These are phyloP conservation scores for Linhomoeus sp. DNA, from an alignment of 2,888 invertebrate genomes.

Conservation along the genomic window DNA sequence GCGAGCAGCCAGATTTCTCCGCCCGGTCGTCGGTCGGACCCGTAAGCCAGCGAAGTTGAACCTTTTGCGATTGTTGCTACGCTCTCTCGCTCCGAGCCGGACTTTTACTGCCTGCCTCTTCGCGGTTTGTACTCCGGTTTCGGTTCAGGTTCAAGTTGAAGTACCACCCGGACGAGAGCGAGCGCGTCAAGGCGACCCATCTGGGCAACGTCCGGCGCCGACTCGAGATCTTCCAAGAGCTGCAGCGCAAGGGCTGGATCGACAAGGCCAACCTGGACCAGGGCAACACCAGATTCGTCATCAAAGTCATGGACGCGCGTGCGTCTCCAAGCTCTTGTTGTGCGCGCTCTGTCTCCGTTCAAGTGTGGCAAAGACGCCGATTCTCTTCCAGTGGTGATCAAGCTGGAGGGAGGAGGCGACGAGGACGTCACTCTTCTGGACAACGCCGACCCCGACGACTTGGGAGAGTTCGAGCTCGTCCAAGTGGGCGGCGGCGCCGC, in stretches of 20 bases:
- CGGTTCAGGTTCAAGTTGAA: constrained; percentile 80
- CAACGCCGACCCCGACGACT: background rate
- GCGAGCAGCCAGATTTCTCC: no score
- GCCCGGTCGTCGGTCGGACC: no score
- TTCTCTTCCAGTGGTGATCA: constrained; percentile 73
- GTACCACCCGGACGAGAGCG: constrained; percentile 90
- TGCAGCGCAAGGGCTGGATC: constrained; percentile 47
- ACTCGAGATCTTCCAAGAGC: constrained; percentile 59
- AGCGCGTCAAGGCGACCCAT: constrained; percentile 69
- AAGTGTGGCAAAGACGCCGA: background rate
- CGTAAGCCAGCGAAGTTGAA: no score
- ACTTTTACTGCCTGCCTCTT: background rate
- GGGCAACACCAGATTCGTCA: constrained; percentile 50
- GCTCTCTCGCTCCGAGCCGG: background rate
- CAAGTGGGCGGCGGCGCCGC: background rate
- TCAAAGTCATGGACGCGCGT: constrained; percentile 67
- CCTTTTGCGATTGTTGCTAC: background rate
- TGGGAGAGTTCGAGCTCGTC: no score
- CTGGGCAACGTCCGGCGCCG: constrained; percentile 46
- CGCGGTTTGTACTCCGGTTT: background rate
- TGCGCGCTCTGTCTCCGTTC: background rate
- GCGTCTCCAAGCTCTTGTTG: no score
- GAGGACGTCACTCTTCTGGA: constrained; percentile 71
- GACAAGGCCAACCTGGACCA: constrained; percentile 62
- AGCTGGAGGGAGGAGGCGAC: constrained; percentile 57